Conservation (phyloP, 2,797 vertebrate genomes). For the Esox lucius region DNA sequence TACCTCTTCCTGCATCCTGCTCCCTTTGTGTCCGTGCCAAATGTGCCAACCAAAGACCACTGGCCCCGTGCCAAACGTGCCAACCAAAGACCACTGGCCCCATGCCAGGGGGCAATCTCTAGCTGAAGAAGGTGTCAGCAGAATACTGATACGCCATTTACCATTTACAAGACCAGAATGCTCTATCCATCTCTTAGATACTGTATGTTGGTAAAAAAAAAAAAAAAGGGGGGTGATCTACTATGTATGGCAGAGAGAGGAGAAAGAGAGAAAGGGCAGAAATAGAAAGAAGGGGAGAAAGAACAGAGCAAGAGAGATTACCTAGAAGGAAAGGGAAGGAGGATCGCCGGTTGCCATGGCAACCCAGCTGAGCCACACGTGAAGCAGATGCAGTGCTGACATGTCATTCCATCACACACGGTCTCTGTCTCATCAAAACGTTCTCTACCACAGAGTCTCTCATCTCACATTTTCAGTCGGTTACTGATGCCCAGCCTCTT, state of each 20-base stretch:
- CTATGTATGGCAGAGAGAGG: constrained; percentile 47
- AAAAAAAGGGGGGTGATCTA: constrained; percentile 58
- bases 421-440: neutral
- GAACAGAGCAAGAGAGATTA: constrained; percentile 14
- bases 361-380: constrained; percentile 60
- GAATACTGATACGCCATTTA: constrained; percentile 14
- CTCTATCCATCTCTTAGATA: constrained; percentile 35
- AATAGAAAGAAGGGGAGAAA: constrained; percentile 24
- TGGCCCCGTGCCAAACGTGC: neutral
- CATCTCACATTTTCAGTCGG: no score
- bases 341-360: constrained; percentile 57
- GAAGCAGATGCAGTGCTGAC: constrained; percentile 57
- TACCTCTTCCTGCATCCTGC: constrained; percentile 47
- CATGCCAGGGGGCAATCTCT: neutral
- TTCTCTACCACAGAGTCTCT: neutral
- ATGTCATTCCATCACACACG: constrained; percentile 57
- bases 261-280: constrained; percentile 14
- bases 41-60: neutral
- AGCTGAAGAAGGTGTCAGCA: constrained; percentile 5
- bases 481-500: neutral
- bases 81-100: neutral
- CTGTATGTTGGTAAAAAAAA: constrained; percentile 41
- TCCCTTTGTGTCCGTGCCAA: neutral
- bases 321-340: constrained; percentile 14
- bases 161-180: constrained; percentile 45